Evolutionary conservation across 1,140 invertebrate species (phyloP).

Genomic region (Artemia franciscana): DNA sequence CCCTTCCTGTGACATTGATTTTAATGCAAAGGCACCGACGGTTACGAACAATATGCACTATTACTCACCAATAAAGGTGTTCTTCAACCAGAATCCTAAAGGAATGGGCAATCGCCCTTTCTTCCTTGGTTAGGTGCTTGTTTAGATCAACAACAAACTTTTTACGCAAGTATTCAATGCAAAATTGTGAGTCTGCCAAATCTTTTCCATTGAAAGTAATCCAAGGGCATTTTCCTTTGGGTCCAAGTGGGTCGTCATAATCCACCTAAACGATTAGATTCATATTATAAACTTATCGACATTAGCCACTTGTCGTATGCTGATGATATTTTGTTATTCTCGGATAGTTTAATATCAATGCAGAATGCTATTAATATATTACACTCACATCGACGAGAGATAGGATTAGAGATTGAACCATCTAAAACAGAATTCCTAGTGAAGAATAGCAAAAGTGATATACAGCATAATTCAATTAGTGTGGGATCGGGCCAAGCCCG

Average conservation of each 20-base stretch:
- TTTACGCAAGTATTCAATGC: constrained; percentile 20
- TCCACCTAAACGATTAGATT: constrained; percentile 12
- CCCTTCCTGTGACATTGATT: too few relatives aligned
- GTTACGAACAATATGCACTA: too few relatives aligned
- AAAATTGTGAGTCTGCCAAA: constrained; percentile 23
- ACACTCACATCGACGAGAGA: too few relatives aligned
- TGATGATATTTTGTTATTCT: background rate
- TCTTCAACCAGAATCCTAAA: constrained; percentile 22
- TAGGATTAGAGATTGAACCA: too few relatives aligned
- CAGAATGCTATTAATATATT: too few relatives aligned
- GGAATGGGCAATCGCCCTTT: constrained; percentile 16
- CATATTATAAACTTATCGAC: background rate
- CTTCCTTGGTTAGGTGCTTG: constrained; percentile 12
- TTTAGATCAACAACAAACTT: constrained; percentile 16
- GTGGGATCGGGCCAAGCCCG: too few relatives aligned
- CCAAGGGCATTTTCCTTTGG: constrained; percentile 23
- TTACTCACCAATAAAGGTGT: constrained; percentile 20
- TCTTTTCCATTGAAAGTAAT: constrained; percentile 22
- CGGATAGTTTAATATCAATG: too few relatives aligned
- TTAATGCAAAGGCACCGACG: too few relatives aligned
- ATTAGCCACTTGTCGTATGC: background rate
- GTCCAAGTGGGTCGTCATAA: constrained; percentile 13
- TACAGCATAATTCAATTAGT: too few relatives aligned
- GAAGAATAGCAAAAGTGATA: too few relatives aligned
- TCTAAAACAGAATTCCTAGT: background rate